phyloP scores from a whole-genome alignment of 2,888 invertebrate species.

The Phalangium opilio region DNA sequence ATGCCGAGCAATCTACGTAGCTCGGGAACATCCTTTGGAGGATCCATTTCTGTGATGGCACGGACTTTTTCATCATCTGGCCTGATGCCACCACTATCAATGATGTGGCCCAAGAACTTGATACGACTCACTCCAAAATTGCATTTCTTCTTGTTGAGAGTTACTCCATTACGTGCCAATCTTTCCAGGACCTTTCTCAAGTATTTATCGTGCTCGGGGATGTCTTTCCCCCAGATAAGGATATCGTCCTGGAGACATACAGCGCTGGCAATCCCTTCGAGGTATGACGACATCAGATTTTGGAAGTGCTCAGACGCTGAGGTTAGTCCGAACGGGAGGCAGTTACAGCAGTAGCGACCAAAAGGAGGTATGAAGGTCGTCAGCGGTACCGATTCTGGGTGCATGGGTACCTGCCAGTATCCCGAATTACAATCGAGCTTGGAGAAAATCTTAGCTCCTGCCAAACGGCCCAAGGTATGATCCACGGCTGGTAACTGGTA shows the following conservation, averaged over 20 bases:
- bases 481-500: neutral
- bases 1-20: neutral
- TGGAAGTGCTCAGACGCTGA: slow-evolving; percentile 2
- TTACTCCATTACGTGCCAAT: neutral
- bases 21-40: neutral
- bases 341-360: slow-evolving; percentile 3
- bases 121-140: neutral
- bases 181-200: neutral
- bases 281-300: neutral
- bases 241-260: slow-evolving; percentile 1
- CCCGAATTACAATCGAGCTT: too few species aligned
- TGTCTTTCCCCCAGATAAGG: neutral
- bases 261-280: neutral
- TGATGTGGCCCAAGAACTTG: neutral
- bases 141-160: slow-evolving; percentile 1
- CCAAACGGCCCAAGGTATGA: too few species aligned
- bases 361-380: slow-evolving; percentile 6
- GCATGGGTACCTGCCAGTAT: too few species aligned
- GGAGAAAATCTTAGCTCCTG: too few species aligned
- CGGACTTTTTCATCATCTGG: neutral
- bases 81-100: neutral
- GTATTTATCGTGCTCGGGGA: slow-evolving; percentile 1
- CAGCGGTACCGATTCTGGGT: neutral
- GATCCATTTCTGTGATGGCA: neutral
- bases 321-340: slow-evolving; percentile 2